Base-by-base conservation (phyloP, 2,888 invertebrate species). In the Osmoderma eremita region DNA sequence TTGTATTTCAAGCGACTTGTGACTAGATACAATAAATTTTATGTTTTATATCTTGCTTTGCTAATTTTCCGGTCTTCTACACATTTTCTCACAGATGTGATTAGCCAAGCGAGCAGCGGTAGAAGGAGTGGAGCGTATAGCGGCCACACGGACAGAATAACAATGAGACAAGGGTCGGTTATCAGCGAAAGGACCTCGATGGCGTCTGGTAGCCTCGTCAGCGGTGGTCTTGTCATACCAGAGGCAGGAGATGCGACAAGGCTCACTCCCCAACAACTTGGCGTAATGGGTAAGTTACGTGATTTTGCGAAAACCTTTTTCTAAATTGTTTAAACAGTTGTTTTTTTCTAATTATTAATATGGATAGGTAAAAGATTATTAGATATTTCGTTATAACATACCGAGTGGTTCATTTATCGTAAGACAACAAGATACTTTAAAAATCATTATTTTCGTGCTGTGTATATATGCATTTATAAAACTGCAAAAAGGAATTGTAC, bases 211-310 rank as follows among this genome's bases (percentile, higher is more conserved):
- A 90, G 90, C 41, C 83, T 89, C 63, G 79, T 77, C n/a, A 81
- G 81, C 66, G 84, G 84, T 3, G 87, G 87, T 0, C 85, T 70
- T 20, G 24, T 69, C 84, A 66, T 72, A 20, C 70, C 69, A 18
- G 75, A 74, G 61, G 71, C 84, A 10, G 86, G 86, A 48, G 87
- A 87, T 71, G 87, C 88, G 38, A 85, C 88, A 1, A 88, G 88
- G 69, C 85, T 95, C 38, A 92, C 93, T 2, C 93, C 95, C 0
- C 93, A 94, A 78, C 94, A 95, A 76, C 86, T 95, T 30, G 95
- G 95, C 67, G 92, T 94, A 24, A 91, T 95, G 88, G 95, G 93
- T 92, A 82, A 90, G 90, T 88, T 17, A 30, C 51, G 56, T 48
- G 20, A 48, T 48, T 8, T 20, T 17, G 20, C 20, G 1, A 6